phyloP scores from a whole-genome alignment of 2,888 invertebrate genomes.

The Hesperia comma region DNA sequence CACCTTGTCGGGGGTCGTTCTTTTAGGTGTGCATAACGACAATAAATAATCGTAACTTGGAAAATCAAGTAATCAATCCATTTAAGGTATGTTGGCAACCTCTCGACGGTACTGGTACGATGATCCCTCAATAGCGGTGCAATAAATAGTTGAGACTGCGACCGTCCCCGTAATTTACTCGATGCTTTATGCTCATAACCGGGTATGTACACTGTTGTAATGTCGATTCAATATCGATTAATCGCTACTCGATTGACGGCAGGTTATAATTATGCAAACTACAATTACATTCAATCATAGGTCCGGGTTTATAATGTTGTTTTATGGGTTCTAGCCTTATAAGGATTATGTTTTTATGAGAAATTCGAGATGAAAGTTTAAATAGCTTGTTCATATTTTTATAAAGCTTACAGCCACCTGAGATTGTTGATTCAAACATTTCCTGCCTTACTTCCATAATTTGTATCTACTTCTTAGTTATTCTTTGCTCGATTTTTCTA shows the following conservation, averaged over 20 bases:
- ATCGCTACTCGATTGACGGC: conserved; percentile 22
- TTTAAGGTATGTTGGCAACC: conserved; percentile 3
- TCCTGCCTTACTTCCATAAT: no score
- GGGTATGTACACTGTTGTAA: conserved; percentile 18
- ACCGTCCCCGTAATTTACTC: conserved; percentile 23
- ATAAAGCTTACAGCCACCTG: no score
- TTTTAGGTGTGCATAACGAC: no score
- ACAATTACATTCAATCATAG: conserved; percentile 29
- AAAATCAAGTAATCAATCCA: no score
- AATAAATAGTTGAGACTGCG: conserved; percentile 23
- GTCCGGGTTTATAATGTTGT: conserved; percentile 18
- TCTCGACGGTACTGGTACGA: conserved; percentile 3
- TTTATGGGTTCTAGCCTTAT: conserved; percentile 13
- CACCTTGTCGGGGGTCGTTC: no score
- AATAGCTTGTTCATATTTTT: no score
- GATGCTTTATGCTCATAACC: conserved; percentile 30
- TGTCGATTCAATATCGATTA: conserved; percentile 29
- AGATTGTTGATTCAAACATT: no score
- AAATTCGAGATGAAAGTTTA: neutral
- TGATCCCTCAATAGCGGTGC: conserved; percentile 4
- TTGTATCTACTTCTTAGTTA: no score
- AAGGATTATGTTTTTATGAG: neutral
- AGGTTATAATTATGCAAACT: conserved; percentile 29
- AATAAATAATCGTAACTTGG: no score
- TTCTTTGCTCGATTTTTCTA: no score